Conservation (phyloP, 1,140 invertebrate genomes). For the Limonius californicus region DNA sequence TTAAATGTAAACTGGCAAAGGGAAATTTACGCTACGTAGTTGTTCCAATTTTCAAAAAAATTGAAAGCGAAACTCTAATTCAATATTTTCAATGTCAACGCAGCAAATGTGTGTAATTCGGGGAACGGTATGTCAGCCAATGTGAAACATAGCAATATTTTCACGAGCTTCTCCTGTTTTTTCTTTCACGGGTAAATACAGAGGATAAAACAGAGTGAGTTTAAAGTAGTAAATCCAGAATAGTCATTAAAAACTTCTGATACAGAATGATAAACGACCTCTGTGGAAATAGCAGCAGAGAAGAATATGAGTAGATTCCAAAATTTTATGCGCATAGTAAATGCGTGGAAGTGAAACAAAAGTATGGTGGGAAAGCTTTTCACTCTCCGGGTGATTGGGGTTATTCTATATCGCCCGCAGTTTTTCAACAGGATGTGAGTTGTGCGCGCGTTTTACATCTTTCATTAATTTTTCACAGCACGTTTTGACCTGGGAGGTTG, state of each 20-base stretch:
- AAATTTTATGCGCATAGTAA: conserved; percentile 11
- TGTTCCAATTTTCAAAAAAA: too few relatives aligned
- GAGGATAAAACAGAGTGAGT: conserved; percentile 12
- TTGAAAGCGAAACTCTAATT: too few relatives aligned
- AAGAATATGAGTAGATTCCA: conserved; percentile 18
- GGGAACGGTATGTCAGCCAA: too few relatives aligned
- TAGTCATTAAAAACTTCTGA: conserved; percentile 25
- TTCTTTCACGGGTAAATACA: not conserved
- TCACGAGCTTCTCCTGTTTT: not conserved
- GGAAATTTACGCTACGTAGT: too few relatives aligned
- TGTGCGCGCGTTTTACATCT: conserved; percentile 21
- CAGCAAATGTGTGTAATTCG: too few relatives aligned
- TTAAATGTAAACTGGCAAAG: too few relatives aligned
- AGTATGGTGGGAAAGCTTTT: conserved; percentile 5
- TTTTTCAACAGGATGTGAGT: conserved; percentile 16
- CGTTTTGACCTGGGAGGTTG: conserved; percentile 4
- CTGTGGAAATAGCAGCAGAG: conserved; percentile 16
- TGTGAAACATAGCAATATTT: too few relatives aligned
- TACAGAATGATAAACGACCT: conserved; percentile 23
- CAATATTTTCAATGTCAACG: too few relatives aligned
- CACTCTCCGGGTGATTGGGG: not conserved
- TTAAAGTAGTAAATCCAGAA: conserved; percentile 25
- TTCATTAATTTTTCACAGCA: conserved; percentile 21
- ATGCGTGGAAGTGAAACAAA: conserved; percentile 19
- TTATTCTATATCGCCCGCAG: conserved; percentile 19